phyloP scores from a whole-genome alignment of 2,797 vertebrate species.

The Crenuchus spilurus region DNA sequence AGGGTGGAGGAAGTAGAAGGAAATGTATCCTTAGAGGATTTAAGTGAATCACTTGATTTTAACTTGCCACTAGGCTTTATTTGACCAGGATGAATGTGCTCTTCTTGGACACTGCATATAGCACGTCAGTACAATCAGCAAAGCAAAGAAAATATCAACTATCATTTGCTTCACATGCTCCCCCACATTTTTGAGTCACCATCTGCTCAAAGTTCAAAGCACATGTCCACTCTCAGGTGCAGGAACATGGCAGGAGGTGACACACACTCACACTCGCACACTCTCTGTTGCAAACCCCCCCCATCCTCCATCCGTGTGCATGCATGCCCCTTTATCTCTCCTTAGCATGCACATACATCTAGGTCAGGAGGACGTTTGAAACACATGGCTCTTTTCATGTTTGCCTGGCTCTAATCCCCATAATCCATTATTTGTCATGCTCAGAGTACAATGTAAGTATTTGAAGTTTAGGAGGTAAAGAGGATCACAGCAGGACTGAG shows the following conservation, averaged over 20 bases:
- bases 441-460: conserved; percentile 53
- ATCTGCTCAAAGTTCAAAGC: not conserved
- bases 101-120: no score
- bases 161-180: not conserved
- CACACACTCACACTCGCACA: not conserved
- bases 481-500: conserved; percentile 58
- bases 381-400: conserved; percentile 67
- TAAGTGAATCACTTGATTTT: no score
- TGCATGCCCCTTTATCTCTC: conserved; percentile 54
- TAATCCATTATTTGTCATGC: conserved; percentile 71
- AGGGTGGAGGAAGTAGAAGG: no score
- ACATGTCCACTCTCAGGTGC: not conserved
- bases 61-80: no score
- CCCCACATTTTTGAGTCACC: not conserved
- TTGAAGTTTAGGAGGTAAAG: conserved; percentile 64
- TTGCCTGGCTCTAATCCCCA: conserved; percentile 67
- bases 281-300: not conserved
- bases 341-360: conserved; percentile 60
- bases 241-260: not conserved
- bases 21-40: no score
- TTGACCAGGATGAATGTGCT: no score
- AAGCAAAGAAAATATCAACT: not conserved
- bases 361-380: conserved; percentile 66
- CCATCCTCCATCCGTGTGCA: not conserved
- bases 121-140: not conserved